Evolutionary conservation across 2,797 vertebrate genomes (phyloP), one percentile per base, ranked within the genome.

Genomic region (Cryptoprocta ferox): DNA sequence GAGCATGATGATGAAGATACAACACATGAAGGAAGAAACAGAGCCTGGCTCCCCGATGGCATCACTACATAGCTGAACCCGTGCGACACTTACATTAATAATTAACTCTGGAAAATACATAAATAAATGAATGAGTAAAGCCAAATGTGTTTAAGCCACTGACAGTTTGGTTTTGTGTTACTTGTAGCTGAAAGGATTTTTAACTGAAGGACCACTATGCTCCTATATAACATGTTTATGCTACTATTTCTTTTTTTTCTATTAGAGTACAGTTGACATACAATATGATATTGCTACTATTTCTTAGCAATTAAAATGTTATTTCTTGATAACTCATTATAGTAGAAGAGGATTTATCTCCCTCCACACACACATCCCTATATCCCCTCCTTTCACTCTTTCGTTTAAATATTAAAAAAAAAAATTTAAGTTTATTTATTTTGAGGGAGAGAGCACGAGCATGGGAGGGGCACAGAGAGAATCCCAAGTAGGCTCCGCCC

Each of bases 131-230:
- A 94, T 42, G 50, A 83, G 89, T 48, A 82, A 94, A 42, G 28
- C 45, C 56, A 14, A 83, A 80, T 88, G 39, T 94, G 53, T 91
- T 94, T 82, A 92, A 95, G 65, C 18, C 50, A 50, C 61, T 95
- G n/a, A 87, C n/a, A 35, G 11, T 80, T 89, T 68, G 7, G 18
- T 48, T 87, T 89, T 87, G 80, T 96, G 42, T 93, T 93, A 70
- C 75, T 92, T 85, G 32, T 80, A 81, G 11, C 45, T 96, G 48
- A 88, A 94, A 95, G 37, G 42, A 85, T 53, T 97, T 97, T 94
- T 89, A 96, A 63, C 37, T 94, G 61, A 94, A 80, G 53, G 53
- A 59, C 35, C n/a, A 75, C 53, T 8, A 19, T 84, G 68, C 92
- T 89, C 93, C 82, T 91, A 59, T 66, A 59, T 37, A 56, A 79